A percentile compares a stretch with the other conserved stretches of the same genome.
These are phyloP conservation scores for Spizaetus ornatus DNA, from an alignment of 2,113 vertebrate genomes.

Conservation along the genomic window DNA sequence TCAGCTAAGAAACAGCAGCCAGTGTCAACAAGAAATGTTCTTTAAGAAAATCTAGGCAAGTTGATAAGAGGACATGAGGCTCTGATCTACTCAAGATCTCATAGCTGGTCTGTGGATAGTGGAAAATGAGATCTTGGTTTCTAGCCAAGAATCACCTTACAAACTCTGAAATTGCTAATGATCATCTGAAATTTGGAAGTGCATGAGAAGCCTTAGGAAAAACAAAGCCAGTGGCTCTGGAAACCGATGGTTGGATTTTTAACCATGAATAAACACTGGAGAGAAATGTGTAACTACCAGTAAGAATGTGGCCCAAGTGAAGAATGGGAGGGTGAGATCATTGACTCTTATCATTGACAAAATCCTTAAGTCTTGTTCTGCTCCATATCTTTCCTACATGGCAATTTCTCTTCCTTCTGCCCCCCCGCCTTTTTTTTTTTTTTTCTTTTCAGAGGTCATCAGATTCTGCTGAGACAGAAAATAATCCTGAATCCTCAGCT, in stretches of 20 bases:
- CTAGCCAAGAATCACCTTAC: not conserved
- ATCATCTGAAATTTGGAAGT: not conserved
- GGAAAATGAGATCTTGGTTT: not conserved
- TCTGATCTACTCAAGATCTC: not conserved
- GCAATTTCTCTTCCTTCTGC: not conserved
- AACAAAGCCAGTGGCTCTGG: not conserved
- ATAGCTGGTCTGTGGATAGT: not conserved
- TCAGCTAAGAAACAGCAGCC: not conserved
- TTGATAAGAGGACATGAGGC: not conserved
- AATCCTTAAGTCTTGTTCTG: not conserved
- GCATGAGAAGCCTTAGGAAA: not conserved
- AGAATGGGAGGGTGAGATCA: not conserved
- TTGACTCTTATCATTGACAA: not conserved
- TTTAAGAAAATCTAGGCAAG: not conserved
- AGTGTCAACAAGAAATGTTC: not conserved
- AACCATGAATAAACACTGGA: not conserved
- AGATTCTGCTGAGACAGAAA: not conserved
- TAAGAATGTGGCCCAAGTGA: not conserved
- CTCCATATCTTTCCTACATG: not conserved
- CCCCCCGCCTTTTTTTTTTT: too few relatives aligned
- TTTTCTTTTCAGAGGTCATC: not conserved
- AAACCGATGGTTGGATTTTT: not conserved
- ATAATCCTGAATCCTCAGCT: not conserved
- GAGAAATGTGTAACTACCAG: not conserved
- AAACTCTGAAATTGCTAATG: not conserved